phyloP scores from a whole-genome alignment of 2,888 invertebrate species.

The Synanthedon andrenaeformis region DNA sequence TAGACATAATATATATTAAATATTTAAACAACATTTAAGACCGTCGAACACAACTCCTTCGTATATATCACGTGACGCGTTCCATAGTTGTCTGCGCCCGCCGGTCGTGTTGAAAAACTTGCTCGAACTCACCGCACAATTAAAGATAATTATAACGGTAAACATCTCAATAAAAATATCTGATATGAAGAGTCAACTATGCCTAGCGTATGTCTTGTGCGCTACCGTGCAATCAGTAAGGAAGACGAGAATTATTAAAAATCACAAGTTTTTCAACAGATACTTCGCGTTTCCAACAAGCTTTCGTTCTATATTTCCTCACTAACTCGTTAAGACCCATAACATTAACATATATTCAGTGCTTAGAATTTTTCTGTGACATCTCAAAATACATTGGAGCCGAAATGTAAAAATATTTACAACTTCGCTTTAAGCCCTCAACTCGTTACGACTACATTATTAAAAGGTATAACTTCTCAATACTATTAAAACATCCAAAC shows the following conservation, averaged over 20 bases:
- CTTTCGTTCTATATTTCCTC: constrained; percentile 17
- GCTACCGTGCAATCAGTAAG: constrained; percentile 51
- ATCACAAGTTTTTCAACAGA: constrained; percentile 52
- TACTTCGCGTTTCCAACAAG: constrained; percentile 16
- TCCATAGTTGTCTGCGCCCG: constrained; percentile 6
- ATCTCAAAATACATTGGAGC: constrained; percentile 49
- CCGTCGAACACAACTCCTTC: constrained; percentile 2
- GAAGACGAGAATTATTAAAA: constrained; percentile 52
- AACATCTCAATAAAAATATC: constrained; percentile 40
- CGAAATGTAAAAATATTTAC: constrained; percentile 62
- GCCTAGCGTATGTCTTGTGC: constrained; percentile 47
- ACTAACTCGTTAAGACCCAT: constrained; percentile 37
- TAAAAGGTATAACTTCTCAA: background rate
- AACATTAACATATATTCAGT: constrained; percentile 48
- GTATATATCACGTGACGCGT: constrained; percentile 3
- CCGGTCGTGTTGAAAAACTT: constrained; percentile 50
- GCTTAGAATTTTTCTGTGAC: constrained; percentile 51
- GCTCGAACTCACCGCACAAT: constrained; percentile 25
- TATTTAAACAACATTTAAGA: constrained; percentile 37
- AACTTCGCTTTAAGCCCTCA: constrained; percentile 10
- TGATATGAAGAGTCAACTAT: constrained; percentile 59
- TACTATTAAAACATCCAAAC: background rate
- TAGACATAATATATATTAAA: constrained; percentile 21
- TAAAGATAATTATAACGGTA: constrained; percentile 22
- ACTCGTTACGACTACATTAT: background rate